Percentiles rank a stretch among this genome's conserved stretches.
Conservation (phyloP, 2,113 vertebrate genomes). For the Psittacula cyanocephala region DNA sequence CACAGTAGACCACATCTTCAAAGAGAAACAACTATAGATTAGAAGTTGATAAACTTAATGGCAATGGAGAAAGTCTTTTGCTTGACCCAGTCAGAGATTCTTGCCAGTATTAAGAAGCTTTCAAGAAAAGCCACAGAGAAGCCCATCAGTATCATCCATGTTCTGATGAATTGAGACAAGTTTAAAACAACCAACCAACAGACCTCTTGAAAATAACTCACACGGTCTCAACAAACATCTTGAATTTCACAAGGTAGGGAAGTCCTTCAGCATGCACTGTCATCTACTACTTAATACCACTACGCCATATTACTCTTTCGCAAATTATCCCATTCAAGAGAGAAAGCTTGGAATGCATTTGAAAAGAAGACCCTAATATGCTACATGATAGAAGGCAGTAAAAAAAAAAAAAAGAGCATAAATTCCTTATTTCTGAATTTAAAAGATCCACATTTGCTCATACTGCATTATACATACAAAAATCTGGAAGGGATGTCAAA, state of each 20-base stretch:
- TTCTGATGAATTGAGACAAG: background rate
- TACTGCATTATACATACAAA: background rate
- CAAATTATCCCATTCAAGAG: background rate
- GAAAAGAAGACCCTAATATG: fast-evolving
- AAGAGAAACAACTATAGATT: background rate
- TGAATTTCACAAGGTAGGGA: background rate
- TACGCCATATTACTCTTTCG: no score
- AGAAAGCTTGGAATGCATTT: background rate
- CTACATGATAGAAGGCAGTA: background rate
- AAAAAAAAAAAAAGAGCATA: background rate
- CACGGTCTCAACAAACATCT: background rate
- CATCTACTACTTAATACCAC: background rate
- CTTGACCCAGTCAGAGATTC: background rate
- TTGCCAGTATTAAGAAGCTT: background rate
- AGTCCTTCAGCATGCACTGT: background rate
- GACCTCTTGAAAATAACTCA: background rate
- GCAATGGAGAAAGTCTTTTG: background rate
- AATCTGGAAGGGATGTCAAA: background rate
- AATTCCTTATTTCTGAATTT: background rate
- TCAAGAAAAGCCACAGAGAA: background rate
- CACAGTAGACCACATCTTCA: background rate
- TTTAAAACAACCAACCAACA: background rate
- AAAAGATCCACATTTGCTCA: background rate
- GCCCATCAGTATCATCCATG: fast-evolving
- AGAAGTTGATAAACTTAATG: background rate